Conservation (phyloP, 2,888 invertebrate genomes). For the Spisula subtruncata region DNA sequence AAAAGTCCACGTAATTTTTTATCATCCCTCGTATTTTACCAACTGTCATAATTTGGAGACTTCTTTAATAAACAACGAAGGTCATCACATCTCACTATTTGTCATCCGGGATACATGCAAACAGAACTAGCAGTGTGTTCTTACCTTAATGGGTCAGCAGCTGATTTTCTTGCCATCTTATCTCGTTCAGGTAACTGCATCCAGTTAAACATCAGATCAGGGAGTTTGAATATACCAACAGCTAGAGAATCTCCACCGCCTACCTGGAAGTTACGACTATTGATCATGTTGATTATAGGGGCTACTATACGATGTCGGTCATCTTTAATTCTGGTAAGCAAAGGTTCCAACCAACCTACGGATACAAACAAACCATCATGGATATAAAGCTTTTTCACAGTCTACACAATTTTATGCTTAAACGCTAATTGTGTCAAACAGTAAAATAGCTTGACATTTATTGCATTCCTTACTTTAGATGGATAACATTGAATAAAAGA, state of each 20-base stretch:
- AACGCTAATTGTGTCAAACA: no score
- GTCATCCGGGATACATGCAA: no score
- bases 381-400: neutral
- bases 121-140: no score
- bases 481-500: no score
- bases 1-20: no score
- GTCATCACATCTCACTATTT: no score
- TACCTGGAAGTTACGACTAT: constrained; percentile 53
- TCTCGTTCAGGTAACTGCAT: constrained; percentile 32
- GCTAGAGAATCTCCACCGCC: neutral
- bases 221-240: constrained; percentile 64
- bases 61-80: no score
- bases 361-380: neutral
- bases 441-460: no score
- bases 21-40: no score
- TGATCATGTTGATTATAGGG: constrained; percentile 75
- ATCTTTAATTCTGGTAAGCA: constrained; percentile 71
- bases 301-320: constrained; percentile 66
- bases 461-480: no score
- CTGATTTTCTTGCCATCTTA: neutral
- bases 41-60: no score
- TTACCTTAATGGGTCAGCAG: constrained; percentile 41
- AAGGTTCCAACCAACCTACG: constrained; percentile 78
- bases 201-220: constrained; percentile 64
- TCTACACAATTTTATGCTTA: no score